A percentile compares a stretch with the other conserved stretches of the same genome.
Conservation (phyloP, 2,113 vertebrate genomes). For the Bubo scandiacus region DNA sequence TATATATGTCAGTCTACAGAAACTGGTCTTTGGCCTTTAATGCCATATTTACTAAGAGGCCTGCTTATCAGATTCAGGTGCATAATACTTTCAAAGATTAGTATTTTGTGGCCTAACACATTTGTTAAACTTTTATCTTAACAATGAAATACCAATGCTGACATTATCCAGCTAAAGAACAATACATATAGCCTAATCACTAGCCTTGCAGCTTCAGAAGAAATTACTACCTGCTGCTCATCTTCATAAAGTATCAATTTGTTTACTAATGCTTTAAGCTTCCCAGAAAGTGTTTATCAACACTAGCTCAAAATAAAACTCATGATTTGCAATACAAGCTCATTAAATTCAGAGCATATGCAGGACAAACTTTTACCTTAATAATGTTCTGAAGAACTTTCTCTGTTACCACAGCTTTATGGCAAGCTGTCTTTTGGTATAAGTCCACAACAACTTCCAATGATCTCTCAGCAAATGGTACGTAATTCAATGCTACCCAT, state of each 20-base stretch:
- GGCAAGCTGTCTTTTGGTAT: slow-evolving; percentile 98
- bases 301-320: background rate
- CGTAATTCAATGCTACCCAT: slow-evolving; percentile 99
- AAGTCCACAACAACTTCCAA: slow-evolving; percentile 96
- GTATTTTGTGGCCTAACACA: background rate
- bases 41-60: background rate
- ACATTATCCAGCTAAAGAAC: background rate
- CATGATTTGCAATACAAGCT: background rate
- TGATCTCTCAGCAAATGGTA: slow-evolving; percentile 97
- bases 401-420: slow-evolving; percentile 97
- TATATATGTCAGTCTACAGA: background rate
- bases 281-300: background rate
- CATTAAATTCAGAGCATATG: background rate
- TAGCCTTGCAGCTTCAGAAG: background rate
- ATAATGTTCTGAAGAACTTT: slow-evolving; percentile 95
- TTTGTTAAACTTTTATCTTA: background rate
- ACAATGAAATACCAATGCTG: background rate
- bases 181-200: background rate
- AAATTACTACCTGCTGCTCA: background rate
- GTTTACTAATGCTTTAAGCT: background rate
- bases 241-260: background rate
- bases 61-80: background rate
- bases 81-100: background rate
- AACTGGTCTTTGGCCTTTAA: background rate
- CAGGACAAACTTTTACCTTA: slow-evolving; percentile 80